phyloP scores from a whole-genome alignment of 2,888 invertebrate species.

The Xiphydria camelus region DNA sequence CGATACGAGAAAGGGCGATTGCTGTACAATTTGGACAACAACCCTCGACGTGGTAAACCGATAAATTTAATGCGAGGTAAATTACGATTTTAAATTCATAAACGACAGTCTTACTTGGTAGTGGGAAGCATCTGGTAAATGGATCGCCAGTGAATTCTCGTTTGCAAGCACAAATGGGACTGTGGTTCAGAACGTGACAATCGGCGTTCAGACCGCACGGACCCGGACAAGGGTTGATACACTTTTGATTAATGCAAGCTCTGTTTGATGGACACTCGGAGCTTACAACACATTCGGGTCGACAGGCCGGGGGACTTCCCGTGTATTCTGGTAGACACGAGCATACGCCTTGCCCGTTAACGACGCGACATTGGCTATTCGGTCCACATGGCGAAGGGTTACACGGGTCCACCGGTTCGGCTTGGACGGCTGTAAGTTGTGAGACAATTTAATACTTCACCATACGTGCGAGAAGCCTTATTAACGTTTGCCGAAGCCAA shows the following conservation, averaged over 20 bases:
- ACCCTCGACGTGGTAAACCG: no score
- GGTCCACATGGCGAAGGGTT: constrained; percentile 80
- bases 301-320: constrained; percentile 81
- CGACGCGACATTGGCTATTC: constrained; percentile 78
- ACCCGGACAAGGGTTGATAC: constrained; percentile 80
- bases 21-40: constrained; percentile 75
- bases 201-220: constrained; percentile 75
- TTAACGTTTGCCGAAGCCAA: constrained; percentile 70
- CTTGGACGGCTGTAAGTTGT: neutral
- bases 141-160: constrained; percentile 69
- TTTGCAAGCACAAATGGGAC: constrained; percentile 76
- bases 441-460: constrained; percentile 23
- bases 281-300: constrained; percentile 80
- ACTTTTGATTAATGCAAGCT: constrained; percentile 76
- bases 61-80: no score
- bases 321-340: constrained; percentile 78
- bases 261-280: constrained; percentile 78
- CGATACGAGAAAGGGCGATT: constrained; percentile 70
- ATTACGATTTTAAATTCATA: neutral
- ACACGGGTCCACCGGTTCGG: constrained; percentile 63
- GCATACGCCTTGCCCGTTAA: constrained; percentile 77
- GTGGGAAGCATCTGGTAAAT: constrained; percentile 66
- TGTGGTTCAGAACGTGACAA: constrained; percentile 78
- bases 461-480: constrained; percentile 69
- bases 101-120: neutral